Percentiles rank a stretch among this genome's conserved stretches.
These are phyloP conservation scores for Nothocercus nigrocapillus DNA, from an alignment of 2,113 vertebrate genomes.

Conservation along the genomic window DNA sequence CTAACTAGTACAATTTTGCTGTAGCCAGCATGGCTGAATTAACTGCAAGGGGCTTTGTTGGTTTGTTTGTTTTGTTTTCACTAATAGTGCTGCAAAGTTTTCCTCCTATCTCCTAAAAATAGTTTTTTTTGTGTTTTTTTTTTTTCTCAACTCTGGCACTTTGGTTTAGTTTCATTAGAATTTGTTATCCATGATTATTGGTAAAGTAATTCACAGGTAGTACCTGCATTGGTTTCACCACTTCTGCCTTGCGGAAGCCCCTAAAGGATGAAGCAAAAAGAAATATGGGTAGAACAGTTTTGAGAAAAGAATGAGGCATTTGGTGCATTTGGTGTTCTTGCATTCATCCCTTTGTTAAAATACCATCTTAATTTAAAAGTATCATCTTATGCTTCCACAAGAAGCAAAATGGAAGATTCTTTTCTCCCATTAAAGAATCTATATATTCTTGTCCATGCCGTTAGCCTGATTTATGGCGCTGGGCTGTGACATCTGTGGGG, in stretches of 20 bases:
- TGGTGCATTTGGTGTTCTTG: neutral
- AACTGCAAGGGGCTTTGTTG: neutral
- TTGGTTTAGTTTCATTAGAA: neutral
- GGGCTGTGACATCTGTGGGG: accelerated
- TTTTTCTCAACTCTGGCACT: neutral
- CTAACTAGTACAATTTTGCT: neutral
- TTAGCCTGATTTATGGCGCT: accelerated
- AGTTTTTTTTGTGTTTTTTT: neutral
- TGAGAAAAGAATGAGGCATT: neutral
- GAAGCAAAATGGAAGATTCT: accelerated
- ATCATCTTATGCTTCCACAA: accelerated
- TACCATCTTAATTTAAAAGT: neutral
- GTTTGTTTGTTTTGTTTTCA: neutral
- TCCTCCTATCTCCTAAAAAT: neutral
- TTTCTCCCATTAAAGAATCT: neutral
- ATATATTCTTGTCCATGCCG: neutral
- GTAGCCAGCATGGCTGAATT: constrained; percentile 24
- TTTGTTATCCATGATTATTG: neutral
- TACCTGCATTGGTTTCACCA: neutral
- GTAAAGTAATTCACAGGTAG: neutral
- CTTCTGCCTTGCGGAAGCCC: neutral
- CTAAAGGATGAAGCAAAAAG: neutral
- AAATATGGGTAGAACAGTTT: neutral
- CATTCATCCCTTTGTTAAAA: neutral
- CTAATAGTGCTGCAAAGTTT: constrained; percentile 33